Conservation (phyloP, 2,888 invertebrate species). For the Campoletis raptor region DNA sequence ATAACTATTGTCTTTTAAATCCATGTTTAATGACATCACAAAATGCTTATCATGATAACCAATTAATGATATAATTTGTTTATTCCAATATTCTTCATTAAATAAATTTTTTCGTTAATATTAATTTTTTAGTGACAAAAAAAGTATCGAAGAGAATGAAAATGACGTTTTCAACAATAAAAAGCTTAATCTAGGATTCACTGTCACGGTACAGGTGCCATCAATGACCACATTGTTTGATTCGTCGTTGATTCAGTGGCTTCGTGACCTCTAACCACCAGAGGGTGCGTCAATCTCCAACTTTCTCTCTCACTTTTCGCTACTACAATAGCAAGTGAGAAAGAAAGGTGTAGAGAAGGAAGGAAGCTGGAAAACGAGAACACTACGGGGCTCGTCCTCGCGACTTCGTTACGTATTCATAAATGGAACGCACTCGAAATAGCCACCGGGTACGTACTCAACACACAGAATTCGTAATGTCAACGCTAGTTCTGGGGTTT, state of each 20-base stretch:
- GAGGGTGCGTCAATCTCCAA: neutral
- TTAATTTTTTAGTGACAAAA: neutral
- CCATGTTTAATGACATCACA: neutral
- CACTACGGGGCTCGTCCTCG: constrained; percentile 65
- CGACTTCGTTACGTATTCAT: constrained; percentile 81
- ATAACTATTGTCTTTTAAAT: neutral
- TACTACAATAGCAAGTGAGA: constrained; percentile 3
- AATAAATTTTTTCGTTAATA: neutral
- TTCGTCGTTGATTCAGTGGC: neutral
- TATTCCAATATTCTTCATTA: neutral
- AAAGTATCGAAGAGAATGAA: neutral
- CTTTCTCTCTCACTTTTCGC: neutral
- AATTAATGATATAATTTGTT: neutral
- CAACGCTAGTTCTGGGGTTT: constrained; percentile 73
- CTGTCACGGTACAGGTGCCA: neutral
- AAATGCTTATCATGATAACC: neutral
- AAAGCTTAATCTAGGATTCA: neutral
- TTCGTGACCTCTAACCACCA: neutral
- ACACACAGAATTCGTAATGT: constrained; percentile 79
- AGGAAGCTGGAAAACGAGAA: constrained; percentile 53
- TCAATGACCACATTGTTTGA: constrained; percentile 26
- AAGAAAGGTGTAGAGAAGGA: constrained; percentile 15
- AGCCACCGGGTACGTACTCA: constrained; percentile 67
- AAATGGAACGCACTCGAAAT: constrained; percentile 79
- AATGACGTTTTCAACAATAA: neutral